Percentiles rank a stretch among this genome's conserved stretches.
Evolutionary conservation across 2,797 vertebrate genomes (phyloP).

Genomic region (Sebastiscus albofasciatus): DNA sequence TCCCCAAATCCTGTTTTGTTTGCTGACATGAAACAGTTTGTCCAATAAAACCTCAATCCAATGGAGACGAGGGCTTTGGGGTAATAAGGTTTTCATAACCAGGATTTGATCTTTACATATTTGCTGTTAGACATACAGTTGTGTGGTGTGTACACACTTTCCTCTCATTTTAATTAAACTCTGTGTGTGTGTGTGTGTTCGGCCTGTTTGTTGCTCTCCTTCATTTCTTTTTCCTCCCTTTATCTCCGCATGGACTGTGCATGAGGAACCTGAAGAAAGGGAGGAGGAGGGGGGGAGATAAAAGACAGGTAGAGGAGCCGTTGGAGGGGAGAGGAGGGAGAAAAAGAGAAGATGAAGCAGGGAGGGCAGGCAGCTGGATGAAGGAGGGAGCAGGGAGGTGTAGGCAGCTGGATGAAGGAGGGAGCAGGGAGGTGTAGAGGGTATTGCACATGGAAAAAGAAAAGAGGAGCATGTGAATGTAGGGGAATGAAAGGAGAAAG

Average conservation of each 20-base stretch:
- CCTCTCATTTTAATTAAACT: constrained; percentile 64
- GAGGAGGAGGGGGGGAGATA: background rate
- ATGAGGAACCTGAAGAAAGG: constrained; percentile 6
- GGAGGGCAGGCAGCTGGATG: background rate
- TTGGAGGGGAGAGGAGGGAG: background rate
- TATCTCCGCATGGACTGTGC: background rate
- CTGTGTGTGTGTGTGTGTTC: constrained; percentile 15
- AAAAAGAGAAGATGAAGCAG: background rate
- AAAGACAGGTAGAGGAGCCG: constrained; percentile 18
- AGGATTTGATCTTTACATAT: constrained; percentile 70
- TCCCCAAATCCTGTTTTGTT: constrained; percentile 74
- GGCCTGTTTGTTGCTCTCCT: constrained; percentile 23
- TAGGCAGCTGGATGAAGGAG: background rate
- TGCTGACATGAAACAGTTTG: constrained; percentile 75
- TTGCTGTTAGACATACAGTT: constrained; percentile 57
- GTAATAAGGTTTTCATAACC: constrained; percentile 72
- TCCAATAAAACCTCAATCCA: constrained; percentile 67
- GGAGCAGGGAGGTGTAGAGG: background rate
- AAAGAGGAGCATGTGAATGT: constrained; percentile 32
- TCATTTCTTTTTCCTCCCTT: background rate
- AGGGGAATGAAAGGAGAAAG: constrained; percentile 36
- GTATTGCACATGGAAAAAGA: constrained; percentile 23
- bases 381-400: background rate
- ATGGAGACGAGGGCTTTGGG: constrained; percentile 47
- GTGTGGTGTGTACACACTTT: constrained; percentile 35